Evolutionary conservation across 2,797 vertebrate genomes (phyloP).

Genomic region (Echeneis naucrates): DNA sequence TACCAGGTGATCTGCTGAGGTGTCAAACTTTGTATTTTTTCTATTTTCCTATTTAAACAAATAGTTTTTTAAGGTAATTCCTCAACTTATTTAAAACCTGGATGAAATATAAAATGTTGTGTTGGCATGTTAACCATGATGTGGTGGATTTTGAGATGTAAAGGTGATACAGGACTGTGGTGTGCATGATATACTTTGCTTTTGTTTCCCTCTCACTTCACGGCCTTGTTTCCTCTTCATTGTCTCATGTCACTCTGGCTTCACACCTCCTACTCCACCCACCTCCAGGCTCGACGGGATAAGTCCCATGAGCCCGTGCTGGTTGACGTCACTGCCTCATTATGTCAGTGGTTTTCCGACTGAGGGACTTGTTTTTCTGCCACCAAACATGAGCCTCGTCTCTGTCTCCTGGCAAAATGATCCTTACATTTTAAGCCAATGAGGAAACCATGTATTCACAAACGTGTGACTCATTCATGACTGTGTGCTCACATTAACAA

Average conservation of each 20-base stretch:
- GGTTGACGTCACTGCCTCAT: slow-evolving; percentile 63
- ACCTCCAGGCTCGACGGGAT: slow-evolving; percentile 45
- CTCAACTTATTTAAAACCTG: too few relatives aligned
- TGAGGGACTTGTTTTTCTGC: slow-evolving; percentile 65
- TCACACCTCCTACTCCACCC: slow-evolving; percentile 61
- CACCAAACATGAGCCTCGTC: slow-evolving; percentile 53
- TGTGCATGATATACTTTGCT: background rate
- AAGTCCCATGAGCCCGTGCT: slow-evolving; percentile 49
- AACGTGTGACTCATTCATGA: slow-evolving; percentile 60
- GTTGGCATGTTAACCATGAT: background rate
- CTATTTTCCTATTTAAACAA: too few relatives aligned
- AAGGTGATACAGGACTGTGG: background rate
- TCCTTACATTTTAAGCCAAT: slow-evolving; percentile 48
- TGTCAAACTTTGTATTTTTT: too few relatives aligned
- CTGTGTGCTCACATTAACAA: slow-evolving; percentile 35
- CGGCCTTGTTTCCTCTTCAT: slow-evolving; percentile 24
- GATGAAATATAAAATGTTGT: background rate
- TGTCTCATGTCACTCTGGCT: slow-evolving; percentile 33
- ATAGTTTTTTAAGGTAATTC: too few relatives aligned
- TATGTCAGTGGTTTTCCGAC: slow-evolving; percentile 53
- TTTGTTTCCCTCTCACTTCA: background rate
- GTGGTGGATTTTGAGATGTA: background rate
- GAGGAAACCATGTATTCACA: slow-evolving; percentile 59
- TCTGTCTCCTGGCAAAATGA: slow-evolving; percentile 63
- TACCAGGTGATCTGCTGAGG: too few relatives aligned